Evolutionary conservation across 2,888 invertebrate species (phyloP).

Genomic region (Ectobius pallidus): DNA sequence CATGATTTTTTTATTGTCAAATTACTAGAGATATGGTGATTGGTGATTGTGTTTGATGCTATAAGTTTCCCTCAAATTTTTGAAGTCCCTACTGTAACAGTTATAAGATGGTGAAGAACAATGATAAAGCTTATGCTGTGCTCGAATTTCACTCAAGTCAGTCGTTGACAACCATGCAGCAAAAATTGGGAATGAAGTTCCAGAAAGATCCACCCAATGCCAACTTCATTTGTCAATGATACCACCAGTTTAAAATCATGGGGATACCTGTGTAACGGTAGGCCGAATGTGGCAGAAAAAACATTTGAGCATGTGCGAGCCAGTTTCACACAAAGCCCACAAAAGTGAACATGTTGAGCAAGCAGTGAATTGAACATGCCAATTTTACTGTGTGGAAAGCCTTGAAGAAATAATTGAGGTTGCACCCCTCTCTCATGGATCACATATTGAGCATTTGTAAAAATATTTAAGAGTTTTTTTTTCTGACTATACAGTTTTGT

Average conservation of each 20-base stretch:
- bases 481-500: too few relatives aligned
- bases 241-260: not conserved
- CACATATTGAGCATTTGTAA: too few relatives aligned
- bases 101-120: not conserved
- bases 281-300: not conserved
- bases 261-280: not conserved
- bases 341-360: not conserved
- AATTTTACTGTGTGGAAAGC: not conserved
- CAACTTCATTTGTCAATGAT: not conserved
- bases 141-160: slow-evolving; percentile 8
- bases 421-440: too few relatives aligned
- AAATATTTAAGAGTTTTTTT: too few relatives aligned
- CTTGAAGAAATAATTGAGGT: not conserved
- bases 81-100: too few relatives aligned
- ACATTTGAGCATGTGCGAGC: not conserved
- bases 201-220: not conserved
- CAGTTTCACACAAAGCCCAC: not conserved
- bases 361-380: not conserved
- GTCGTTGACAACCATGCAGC: not conserved
- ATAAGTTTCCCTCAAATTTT: too few relatives aligned
- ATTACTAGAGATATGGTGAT: too few relatives aligned
- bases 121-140: not conserved
- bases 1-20: too few relatives aligned
- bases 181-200: not conserved
- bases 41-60: too few relatives aligned